Evolutionary conservation across 2,113 vertebrate genomes (phyloP).

Genomic region (Rhinolophus sinicus): DNA sequence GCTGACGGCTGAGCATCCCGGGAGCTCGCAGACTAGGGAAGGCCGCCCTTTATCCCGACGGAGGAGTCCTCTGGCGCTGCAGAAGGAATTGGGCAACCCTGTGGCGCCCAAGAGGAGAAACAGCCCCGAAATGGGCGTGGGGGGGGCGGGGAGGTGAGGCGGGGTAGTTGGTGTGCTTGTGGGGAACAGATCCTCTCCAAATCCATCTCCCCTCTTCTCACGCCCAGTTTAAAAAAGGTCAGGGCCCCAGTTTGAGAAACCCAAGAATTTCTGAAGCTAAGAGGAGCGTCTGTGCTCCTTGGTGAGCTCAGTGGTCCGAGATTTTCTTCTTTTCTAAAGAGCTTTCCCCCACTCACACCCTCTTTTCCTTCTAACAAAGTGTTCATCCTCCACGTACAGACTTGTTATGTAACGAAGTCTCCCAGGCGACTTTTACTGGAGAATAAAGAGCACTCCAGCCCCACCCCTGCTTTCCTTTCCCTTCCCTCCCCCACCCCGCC

Average conservation of each 20-base stretch:
- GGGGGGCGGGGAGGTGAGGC: background rate
- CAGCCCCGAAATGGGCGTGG: background rate
- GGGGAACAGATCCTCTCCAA: background rate
- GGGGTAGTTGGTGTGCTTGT: background rate
- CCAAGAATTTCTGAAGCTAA: slow-evolving; percentile 9
- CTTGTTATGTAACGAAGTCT: slow-evolving; percentile 81
- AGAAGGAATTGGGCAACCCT: slow-evolving; percentile 11
- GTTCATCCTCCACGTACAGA: slow-evolving; percentile 58
- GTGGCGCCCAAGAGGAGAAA: background rate
- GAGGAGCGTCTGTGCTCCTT: background rate
- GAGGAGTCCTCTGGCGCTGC: slow-evolving; percentile 40
- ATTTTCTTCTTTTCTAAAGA: slow-evolving; percentile 43
- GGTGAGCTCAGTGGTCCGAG: slow-evolving; percentile 47
- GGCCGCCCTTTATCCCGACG: slow-evolving; percentile 41
- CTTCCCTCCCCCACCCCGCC: background rate
- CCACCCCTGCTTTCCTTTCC: background rate
- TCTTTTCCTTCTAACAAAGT: slow-evolving; percentile 61
- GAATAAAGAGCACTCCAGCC: slow-evolving; percentile 72
- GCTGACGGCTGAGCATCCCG: slow-evolving; percentile 62
- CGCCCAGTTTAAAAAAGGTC: slow-evolving; percentile 37
- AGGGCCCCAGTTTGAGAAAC: slow-evolving; percentile 1
- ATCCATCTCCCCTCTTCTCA: background rate
- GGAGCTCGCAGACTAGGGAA: background rate
- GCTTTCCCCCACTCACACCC: background rate
- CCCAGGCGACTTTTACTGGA: slow-evolving; percentile 70